Percentiles rank a stretch among this genome's conserved stretches.
Conservation (phyloP, 1,140 invertebrate species). For the Amphibalanus amphitrite region DNA sequence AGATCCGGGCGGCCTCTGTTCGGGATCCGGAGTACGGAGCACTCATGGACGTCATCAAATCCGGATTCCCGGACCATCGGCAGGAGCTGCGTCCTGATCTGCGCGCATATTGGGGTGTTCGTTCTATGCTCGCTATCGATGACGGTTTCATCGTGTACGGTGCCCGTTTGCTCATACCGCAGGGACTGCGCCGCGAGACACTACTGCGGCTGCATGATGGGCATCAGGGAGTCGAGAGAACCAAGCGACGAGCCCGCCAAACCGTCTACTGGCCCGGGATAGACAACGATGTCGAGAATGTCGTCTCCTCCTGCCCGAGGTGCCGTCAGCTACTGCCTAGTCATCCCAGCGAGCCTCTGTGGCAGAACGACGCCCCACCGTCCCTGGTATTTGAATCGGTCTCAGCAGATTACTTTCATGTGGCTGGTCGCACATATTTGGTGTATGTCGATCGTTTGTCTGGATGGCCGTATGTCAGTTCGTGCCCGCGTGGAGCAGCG, state of each 20-base stretch:
- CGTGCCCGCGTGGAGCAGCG: not conserved
- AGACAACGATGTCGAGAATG: not conserved
- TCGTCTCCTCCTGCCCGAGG: not conserved
- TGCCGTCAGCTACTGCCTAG: not conserved
- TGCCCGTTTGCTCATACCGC: not conserved
- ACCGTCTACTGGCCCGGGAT: constrained; percentile 9
- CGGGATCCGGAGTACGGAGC: not conserved
- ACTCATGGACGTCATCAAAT: not conserved
- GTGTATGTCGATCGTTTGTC: constrained; percentile 7
- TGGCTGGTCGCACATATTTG: constrained; percentile 7
- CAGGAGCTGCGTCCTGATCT: not conserved
- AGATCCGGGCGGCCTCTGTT: not conserved
- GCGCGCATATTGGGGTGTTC: constrained; percentile 4
- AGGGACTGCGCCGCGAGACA: not conserved
- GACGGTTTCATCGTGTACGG: constrained; percentile 9
- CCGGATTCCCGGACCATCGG: constrained; percentile 5
- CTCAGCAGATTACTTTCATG: constrained; percentile 10
- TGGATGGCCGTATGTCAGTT: constrained; percentile 7
- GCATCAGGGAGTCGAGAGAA: constrained; percentile 3
- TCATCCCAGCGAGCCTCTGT: constrained; percentile 5
- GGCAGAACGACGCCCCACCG: not conserved
- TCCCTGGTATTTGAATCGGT: constrained; percentile 4
- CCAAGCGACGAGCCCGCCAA: not conserved
- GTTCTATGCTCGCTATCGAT: not conserved
- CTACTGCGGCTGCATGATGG: constrained; percentile 2